Percentiles rank a stretch among this genome's conserved stretches.
phyloP scores from a whole-genome alignment of 2,888 invertebrate genomes.

The Venustoraphidia nigricollis region DNA sequence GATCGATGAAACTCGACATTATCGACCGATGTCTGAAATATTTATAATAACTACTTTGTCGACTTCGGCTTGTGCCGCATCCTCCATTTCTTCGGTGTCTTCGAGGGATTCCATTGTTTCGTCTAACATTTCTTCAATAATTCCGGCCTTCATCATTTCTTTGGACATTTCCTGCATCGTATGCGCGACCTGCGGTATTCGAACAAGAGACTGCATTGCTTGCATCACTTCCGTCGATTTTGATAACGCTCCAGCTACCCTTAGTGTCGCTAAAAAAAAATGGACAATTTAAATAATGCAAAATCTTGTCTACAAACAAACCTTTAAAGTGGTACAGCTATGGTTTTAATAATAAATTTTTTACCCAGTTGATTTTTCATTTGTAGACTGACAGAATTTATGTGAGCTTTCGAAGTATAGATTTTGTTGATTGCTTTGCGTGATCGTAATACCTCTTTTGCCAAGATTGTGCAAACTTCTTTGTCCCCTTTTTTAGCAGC shows the following conservation, averaged over 20 bases:
- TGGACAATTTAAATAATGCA: background rate
- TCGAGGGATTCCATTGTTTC: constrained; percentile 91
- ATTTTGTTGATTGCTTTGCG: constrained; percentile 81
- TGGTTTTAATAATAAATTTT: constrained; percentile 11
- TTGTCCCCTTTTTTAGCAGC: constrained; percentile 90
- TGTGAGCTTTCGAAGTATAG: constrained; percentile 90
- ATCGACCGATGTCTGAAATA: background rate
- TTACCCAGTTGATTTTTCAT: constrained; percentile 95
- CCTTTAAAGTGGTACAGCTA: background rate
- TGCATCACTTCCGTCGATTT: constrained; percentile 98
- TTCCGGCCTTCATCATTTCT: constrained; percentile 99
- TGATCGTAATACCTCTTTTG: constrained; percentile 82
- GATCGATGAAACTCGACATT: background rate
- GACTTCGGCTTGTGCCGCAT: constrained; percentile 86
- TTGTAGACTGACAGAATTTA: constrained; percentile 90
- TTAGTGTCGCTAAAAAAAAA: constrained; percentile 58
- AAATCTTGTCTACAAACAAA: background rate
- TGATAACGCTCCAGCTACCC: constrained; percentile 82
- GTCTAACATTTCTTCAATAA: constrained; percentile 98
- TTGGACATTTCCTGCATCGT: constrained; percentile 97
- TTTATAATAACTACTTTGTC: constrained; percentile 49
- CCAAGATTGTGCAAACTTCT: constrained; percentile 84
- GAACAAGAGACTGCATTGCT: constrained; percentile 84
- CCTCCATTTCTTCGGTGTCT: constrained; percentile 90
- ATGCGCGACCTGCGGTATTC: constrained; percentile 83